Base-by-base conservation (phyloP, 1,140 invertebrate genomes). In the Oreohelix idahoensis region DNA sequence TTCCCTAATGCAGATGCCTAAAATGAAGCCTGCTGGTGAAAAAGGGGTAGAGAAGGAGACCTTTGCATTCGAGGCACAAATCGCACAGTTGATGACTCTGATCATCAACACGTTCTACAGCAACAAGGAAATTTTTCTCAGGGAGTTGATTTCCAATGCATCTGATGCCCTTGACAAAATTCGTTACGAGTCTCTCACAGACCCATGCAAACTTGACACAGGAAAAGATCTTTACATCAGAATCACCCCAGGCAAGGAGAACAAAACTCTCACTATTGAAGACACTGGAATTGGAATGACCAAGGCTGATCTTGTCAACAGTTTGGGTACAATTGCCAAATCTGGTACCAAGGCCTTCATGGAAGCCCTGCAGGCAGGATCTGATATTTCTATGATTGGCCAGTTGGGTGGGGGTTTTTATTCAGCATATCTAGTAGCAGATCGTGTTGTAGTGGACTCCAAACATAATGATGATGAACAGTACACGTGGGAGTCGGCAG, bases 61-160 rank as follows among this genome's bases (percentile, higher is more conserved):
- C 78, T 95, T 94, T 88, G 94, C 94, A 51, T 98, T 98, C 94
- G 97, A 98, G 94, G 97, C 97, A 89, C 97, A 98, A 94, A 98
- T 98, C 93, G 97, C 97, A 92, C 93, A 93, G 95, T 95, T 98
- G 92, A 98, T 98, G 97, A 97, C 96, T 85, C 94, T 98, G 91
- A 99, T 99, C 94, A 99, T 99, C 95, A 99, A 99, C 95, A 99
- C 98, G 66, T 99, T 99, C 93, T 99, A 99, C 92, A 98, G 97
- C 0, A 99, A 99, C 94, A 99, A 99, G 94, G 98, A 99, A 94
- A 99, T 99, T 87, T 99, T 99, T 94, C 95, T 99, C 83, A 95
- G 98, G 93, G 98, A 99, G 94, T 95, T 99, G 91, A 96, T 97
- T 88, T 97, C 96, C 11, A 97, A 97, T 87, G 95, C 96, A 0